These are phyloP conservation scores for Drosophila parvula DNA, from an alignment of 1,140 invertebrate species.

Conservation along the genomic window DNA sequence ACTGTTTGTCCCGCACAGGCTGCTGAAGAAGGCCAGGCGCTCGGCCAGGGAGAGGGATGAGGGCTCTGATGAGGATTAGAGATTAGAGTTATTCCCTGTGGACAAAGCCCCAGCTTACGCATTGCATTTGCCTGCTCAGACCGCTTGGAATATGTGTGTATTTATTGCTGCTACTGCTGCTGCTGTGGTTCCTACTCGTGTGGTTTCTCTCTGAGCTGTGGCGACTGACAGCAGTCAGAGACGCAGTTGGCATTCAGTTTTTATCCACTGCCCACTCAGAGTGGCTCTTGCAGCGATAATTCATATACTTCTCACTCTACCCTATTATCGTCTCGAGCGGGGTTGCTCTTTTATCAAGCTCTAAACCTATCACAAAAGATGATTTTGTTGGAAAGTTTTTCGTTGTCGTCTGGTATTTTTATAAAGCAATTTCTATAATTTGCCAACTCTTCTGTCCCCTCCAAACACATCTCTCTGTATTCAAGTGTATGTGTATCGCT, in stretches of 20 bases:
- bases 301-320: constrained; percentile 13
- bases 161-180: constrained; percentile 34
- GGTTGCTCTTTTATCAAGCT: constrained; percentile 33
- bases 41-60: constrained; percentile 79
- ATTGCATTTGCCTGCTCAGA: constrained; percentile 50
- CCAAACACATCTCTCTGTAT: constrained; percentile 10
- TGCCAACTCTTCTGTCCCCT: constrained; percentile 38
- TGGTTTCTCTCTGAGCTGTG: constrained; percentile 29
- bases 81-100: constrained; percentile 8
- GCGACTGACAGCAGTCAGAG: constrained; percentile 31
- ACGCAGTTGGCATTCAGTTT: constrained; percentile 41
- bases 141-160: constrained; percentile 3
- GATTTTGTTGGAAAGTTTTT: constrained; percentile 54
- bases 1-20: constrained; percentile 57
- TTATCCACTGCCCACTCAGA: constrained; percentile 50
- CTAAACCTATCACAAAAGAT: constrained; percentile 42
- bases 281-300: constrained; percentile 21
- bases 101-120: constrained; percentile 53
- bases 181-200: constrained; percentile 15
- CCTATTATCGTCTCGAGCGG: constrained; percentile 22
- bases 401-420: constrained; percentile 28
- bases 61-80: constrained; percentile 55
- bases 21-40: constrained; percentile 78
- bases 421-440: constrained; percentile 66
- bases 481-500: background rate